These are phyloP conservation scores for Mystacides longicornis DNA, from an alignment of 2,888 invertebrate genomes.

Conservation along the genomic window DNA sequence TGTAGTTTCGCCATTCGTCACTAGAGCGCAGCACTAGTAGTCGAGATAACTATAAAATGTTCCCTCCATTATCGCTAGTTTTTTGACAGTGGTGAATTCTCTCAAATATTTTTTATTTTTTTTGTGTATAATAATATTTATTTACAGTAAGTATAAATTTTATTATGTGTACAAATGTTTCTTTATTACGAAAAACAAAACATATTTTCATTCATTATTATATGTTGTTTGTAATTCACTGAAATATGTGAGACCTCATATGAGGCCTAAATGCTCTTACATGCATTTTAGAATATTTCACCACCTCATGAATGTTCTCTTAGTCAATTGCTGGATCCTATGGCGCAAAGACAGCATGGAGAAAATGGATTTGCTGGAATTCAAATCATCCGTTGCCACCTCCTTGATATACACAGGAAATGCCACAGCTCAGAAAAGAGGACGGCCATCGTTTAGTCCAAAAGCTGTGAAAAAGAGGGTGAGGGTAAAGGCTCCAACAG, in stretches of 20 bases:
- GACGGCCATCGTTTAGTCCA: constrained; percentile 1
- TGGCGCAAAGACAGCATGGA: constrained; percentile 3
- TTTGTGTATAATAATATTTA: background rate
- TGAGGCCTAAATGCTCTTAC: constrained; percentile 6
- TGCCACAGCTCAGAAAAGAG: background rate
- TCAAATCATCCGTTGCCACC: constrained; percentile 1
- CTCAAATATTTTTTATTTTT: background rate
- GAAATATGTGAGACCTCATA: constrained; percentile 2
- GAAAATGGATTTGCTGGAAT: constrained; percentile 4
- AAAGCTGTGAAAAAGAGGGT: constrained; percentile 5
- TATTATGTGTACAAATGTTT: background rate
- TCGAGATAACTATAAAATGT: background rate
- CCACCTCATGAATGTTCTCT: background rate
- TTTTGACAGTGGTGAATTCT: constrained; percentile 5
- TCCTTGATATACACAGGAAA: background rate
- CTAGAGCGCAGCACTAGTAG: constrained; percentile 2
- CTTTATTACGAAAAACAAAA: background rate
- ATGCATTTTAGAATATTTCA: background rate
- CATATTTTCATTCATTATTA: background rate
- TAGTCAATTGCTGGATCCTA: background rate
- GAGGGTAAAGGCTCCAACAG: background rate
- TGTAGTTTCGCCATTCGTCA: background rate
- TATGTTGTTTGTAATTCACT: background rate
- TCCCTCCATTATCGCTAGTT: constrained; percentile 1
- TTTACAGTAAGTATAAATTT: background rate